These are phyloP conservation scores for Accipiter virgatus DNA, from an alignment of 2,113 vertebrate species.

Conservation along the genomic window DNA sequence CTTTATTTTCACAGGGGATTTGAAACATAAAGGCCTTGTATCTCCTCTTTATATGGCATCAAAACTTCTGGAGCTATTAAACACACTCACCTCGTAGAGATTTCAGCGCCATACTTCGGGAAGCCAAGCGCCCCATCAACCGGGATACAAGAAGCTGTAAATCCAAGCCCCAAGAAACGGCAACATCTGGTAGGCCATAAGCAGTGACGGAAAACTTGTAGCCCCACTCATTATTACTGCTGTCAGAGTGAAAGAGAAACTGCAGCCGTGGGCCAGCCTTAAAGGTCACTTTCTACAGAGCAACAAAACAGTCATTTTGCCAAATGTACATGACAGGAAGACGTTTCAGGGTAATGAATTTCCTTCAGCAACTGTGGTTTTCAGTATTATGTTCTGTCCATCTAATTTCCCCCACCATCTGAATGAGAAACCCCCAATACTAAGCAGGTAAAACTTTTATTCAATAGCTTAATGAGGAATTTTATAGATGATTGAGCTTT, in stretches of 20 bases:
- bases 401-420: slow-evolving; percentile 2
- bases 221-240: slow-evolving; percentile 98
- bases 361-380: slow-evolving; percentile 47
- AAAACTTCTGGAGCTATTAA: background rate
- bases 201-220: slow-evolving; percentile 95
- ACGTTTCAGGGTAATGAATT: slow-evolving; percentile 49
- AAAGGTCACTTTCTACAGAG: slow-evolving; percentile 92
- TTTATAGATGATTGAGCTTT: background rate
- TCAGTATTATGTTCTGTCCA: background rate
- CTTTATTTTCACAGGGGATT: background rate
- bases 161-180: slow-evolving; percentile 94
- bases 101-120: slow-evolving; percentile 87
- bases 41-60: fast-evolving
- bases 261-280: slow-evolving; percentile 94
- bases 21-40: fast-evolving
- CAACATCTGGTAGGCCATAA: slow-evolving; percentile 89
- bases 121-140: slow-evolving; percentile 93
- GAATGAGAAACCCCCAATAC: background rate
- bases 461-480: background rate
- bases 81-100: slow-evolving; percentile 77
- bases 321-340: slow-evolving; percentile 42
- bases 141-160: slow-evolving; percentile 91
- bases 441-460: background rate
- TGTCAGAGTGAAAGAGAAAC: slow-evolving; percentile 98
- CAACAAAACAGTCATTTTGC: slow-evolving; percentile 64